Conservation (phyloP, 2,797 vertebrate species). For the Eutrigla gurnardus region DNA sequence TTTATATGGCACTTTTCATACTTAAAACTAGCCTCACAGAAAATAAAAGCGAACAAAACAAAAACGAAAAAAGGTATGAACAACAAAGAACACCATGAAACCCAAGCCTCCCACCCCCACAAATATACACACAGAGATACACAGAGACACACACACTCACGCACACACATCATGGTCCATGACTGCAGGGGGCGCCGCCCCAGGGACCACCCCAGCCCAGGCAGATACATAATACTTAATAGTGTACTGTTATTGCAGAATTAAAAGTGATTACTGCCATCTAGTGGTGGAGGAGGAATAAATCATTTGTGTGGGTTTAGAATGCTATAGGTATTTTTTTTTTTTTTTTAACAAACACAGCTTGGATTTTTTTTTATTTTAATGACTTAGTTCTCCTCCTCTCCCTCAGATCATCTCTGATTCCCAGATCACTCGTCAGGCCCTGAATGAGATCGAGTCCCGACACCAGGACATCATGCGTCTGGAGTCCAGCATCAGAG, state of each 20-base stretch:
- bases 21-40: too few relatives aligned
- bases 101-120: too few relatives aligned
- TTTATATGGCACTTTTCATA: too few relatives aligned
- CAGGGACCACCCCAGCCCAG: too few relatives aligned
- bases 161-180: too few relatives aligned
- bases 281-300: slow-evolving; percentile 35
- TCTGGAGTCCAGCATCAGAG: slow-evolving; percentile 93
- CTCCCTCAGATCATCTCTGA: slow-evolving; percentile 92
- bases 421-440: slow-evolving; percentile 93
- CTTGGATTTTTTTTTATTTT: not conserved
- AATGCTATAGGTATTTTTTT: not conserved
- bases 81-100: too few relatives aligned
- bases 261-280: slow-evolving; percentile 38
- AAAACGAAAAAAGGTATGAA: too few relatives aligned
- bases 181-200: too few relatives aligned
- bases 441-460: slow-evolving; percentile 94
- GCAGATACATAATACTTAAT: not conserved
- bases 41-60: too few relatives aligned
- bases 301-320: not conserved
- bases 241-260: not conserved
- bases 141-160: too few relatives aligned
- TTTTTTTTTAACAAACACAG: not conserved
- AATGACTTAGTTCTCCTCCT: not conserved
- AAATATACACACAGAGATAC: too few relatives aligned
- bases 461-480: slow-evolving; percentile 95